Evolutionary conservation across 2,888 invertebrate species (phyloP).

Genomic region (Agriotes lineatus): DNA sequence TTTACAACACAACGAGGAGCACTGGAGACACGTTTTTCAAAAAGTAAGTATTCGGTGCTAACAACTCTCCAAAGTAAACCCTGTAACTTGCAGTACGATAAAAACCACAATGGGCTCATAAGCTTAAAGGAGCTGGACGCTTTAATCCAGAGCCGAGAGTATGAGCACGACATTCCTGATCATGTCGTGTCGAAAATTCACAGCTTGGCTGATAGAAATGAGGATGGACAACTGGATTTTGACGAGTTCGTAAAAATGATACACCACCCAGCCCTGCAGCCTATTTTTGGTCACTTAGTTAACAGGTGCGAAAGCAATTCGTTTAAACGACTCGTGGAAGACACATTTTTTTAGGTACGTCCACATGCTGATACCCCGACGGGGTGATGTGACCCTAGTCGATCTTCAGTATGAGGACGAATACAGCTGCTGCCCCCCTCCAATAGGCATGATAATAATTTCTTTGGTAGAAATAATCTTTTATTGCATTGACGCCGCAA

Average conservation of each 20-base stretch:
- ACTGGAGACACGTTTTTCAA: conserved; percentile 69
- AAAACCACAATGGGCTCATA: conserved; percentile 78
- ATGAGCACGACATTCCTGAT: conserved; percentile 76
- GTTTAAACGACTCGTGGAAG: too few species aligned
- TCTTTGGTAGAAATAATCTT: conserved; percentile 88
- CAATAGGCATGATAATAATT: conserved; percentile 91
- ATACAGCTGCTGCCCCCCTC: conserved; percentile 94
- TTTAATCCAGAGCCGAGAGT: conserved; percentile 72
- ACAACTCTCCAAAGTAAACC: too few species aligned
- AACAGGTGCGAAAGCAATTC: conserved; percentile 66
- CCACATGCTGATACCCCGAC: conserved; percentile 44
- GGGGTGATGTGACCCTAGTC: conserved; percentile 64
- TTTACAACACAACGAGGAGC: conserved; percentile 60
- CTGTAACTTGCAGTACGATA: conserved; percentile 77
- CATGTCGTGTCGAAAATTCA: conserved; percentile 77
- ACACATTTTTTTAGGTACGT: conserved; percentile 53
- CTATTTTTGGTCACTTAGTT: conserved; percentile 73
- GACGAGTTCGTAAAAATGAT: conserved; percentile 81
- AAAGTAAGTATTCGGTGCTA: conserved; percentile 67
- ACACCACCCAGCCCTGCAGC: conserved; percentile 67
- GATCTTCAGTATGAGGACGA: conserved; percentile 88
- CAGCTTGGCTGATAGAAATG: conserved; percentile 73
- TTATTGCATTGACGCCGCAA: conserved; percentile 67
- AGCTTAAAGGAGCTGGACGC: conserved; percentile 75
- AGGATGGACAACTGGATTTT: conserved; percentile 77